Percentiles rank a stretch among this genome's conserved stretches.
These are phyloP conservation scores for Sorex araneus DNA, from an alignment of 2,113 vertebrate genomes.

Conservation along the genomic window DNA sequence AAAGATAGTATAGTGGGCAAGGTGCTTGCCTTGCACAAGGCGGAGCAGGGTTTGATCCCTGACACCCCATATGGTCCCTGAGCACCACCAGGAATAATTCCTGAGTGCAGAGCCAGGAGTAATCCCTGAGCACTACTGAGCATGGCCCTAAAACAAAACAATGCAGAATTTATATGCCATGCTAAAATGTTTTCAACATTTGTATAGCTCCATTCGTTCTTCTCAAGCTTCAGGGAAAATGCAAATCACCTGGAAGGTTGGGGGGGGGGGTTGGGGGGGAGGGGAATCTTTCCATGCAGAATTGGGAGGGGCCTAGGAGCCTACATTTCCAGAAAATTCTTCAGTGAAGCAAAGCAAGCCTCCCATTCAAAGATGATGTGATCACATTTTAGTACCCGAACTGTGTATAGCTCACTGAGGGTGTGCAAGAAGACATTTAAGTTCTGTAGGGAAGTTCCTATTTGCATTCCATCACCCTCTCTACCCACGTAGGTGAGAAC, in stretches of 20 bases:
- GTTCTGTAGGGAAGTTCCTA: background rate
- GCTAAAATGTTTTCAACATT: background rate
- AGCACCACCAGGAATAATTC: no score
- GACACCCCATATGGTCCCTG: no score
- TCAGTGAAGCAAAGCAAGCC: background rate
- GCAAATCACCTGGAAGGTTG: background rate
- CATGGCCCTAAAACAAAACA: no score
- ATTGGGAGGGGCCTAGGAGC: background rate
- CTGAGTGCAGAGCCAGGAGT: no score
- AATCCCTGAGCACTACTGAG: no score
- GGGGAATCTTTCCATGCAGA: background rate
- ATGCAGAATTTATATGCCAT: background rate
- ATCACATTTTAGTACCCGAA: background rate
- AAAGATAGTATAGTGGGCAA: no score
- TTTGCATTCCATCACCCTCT: background rate
- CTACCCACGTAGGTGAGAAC: constrained; percentile 69
- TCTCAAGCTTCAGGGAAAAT: background rate
- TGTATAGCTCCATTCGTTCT: background rate
- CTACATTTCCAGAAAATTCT: background rate
- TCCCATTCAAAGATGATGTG: background rate
- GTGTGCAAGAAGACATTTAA: background rate
- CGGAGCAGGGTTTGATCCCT: no score
- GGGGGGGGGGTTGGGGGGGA: no score
- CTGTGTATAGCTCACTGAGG: background rate
- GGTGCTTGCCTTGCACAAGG: no score